These are phyloP conservation scores for Thripadectes ignobilis DNA, from an alignment of 2,797 vertebrate species.

Conservation along the genomic window DNA sequence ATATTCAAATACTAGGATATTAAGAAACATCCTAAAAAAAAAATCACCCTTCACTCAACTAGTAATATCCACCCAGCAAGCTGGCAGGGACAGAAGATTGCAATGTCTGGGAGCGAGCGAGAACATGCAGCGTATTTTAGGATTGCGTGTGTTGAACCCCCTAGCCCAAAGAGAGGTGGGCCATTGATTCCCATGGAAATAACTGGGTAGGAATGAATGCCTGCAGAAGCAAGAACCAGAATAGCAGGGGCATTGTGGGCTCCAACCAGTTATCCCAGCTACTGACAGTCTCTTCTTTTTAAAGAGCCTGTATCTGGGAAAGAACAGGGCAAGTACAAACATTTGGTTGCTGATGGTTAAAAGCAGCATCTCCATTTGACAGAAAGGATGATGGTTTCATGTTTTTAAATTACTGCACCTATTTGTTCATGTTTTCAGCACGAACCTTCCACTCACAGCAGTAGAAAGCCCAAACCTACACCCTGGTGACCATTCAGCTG, in stretches of 20 bases:
- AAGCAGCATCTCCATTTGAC: background rate
- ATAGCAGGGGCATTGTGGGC: background rate
- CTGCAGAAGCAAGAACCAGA: constrained; percentile 38
- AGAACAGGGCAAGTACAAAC: background rate
- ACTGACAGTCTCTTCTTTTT: background rate
- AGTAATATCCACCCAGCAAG: background rate
- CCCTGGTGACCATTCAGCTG: background rate
- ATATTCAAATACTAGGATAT: background rate
- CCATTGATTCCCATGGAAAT: constrained; percentile 28
- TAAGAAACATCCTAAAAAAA: background rate
- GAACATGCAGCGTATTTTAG: background rate
- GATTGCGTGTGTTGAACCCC: background rate
- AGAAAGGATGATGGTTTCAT: background rate
- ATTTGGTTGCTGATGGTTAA: background rate
- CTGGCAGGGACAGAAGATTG: background rate
- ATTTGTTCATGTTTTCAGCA: background rate
- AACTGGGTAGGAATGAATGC: background rate
- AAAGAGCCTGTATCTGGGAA: background rate
- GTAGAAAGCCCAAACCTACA: background rate
- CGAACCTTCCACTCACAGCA: background rate
- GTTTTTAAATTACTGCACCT: background rate
- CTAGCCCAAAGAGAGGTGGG: background rate
- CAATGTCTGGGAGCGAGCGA: background rate
- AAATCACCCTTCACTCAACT: background rate
- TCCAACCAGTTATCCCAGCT: constrained; percentile 22